Evolutionary conservation across 2,888 invertebrate species (phyloP), one percentile per base, ranked within the genome.

Genomic region (Agrotis ipsilon): DNA sequence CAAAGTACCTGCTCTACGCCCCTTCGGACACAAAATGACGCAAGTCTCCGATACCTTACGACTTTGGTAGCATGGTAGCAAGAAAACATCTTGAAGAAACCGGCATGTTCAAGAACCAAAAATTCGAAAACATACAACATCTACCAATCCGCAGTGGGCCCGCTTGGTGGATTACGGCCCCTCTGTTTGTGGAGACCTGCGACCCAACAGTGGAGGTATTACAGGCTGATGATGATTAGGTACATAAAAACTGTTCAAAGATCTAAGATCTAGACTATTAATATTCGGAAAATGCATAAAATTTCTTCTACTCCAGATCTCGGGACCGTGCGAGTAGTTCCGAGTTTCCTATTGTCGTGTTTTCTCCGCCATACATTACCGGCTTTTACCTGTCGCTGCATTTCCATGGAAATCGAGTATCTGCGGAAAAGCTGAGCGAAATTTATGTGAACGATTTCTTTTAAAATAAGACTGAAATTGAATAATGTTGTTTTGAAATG

Each of bases 341-440:
- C 46, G 21, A 57, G 49, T 68, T 68, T 58, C 62, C 75, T 68
- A 79, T 70, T 81, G 76, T 70, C n/a, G 46, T 58, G 63, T 75
- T 80, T 71, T 79, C 80, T 61, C 59, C 55, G 71, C 68, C 83
- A 85, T 80, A 69, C 55, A 59, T 81, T 80, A 80, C 68, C 55
- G 70, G 78, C 77, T 84, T 82, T 79, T 82, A 72, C 82, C 73
- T 81, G 84, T 81, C 78, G 57, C 71, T 73, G 72, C 55, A 64
- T 82, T 76, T 66, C 70, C 60, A 78, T 75, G 72, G 72, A 78
- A 79, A 81, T 74, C 68, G 60, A 61, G 43, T 58, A 48, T n/a
- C 45, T 52, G 24, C 58, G 59, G 58, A 45, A 55, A 72, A 72
- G 27, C 54, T 72, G 69, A 83, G 81, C 43, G 16, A 54, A 64